Evolutionary conservation across 2,113 vertebrate species (phyloP).

Genomic region (Cephalopterus ornatus): DNA sequence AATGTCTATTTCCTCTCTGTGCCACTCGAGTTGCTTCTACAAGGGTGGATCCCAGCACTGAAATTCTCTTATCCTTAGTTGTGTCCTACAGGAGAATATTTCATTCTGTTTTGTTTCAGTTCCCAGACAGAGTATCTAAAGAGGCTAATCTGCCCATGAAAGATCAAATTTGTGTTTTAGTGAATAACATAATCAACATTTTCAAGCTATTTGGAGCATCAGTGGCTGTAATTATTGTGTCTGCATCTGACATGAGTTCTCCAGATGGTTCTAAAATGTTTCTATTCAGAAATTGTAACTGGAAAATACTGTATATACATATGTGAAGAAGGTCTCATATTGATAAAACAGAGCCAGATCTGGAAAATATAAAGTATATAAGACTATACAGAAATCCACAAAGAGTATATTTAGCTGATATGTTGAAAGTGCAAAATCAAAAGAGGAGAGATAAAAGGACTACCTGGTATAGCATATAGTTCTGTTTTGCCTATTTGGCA

Average conservation of each 20-base stretch:
- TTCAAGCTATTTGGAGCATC: background rate
- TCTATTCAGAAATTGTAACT: background rate
- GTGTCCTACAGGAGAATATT: background rate
- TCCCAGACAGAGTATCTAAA: background rate
- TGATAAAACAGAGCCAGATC: background rate
- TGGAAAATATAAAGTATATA: background rate
- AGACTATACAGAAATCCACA: background rate
- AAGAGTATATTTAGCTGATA: background rate
- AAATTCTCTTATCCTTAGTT: background rate
- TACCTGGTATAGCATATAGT: fast-evolving
- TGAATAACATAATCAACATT: background rate
- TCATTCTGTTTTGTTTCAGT: background rate
- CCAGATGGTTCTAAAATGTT: background rate
- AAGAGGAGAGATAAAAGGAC: background rate
- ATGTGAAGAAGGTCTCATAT: background rate
- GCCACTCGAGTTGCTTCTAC: background rate
- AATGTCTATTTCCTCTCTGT: background rate
- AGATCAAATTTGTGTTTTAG: background rate
- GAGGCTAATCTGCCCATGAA: background rate
- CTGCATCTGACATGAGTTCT: background rate
- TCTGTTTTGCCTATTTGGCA: background rate
- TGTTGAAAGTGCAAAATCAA: background rate
- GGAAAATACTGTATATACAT: background rate
- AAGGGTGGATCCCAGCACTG: background rate
- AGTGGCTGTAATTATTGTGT: background rate